Conservation (phyloP, 2,888 invertebrate species). For the Hoplodrina blanda region DNA sequence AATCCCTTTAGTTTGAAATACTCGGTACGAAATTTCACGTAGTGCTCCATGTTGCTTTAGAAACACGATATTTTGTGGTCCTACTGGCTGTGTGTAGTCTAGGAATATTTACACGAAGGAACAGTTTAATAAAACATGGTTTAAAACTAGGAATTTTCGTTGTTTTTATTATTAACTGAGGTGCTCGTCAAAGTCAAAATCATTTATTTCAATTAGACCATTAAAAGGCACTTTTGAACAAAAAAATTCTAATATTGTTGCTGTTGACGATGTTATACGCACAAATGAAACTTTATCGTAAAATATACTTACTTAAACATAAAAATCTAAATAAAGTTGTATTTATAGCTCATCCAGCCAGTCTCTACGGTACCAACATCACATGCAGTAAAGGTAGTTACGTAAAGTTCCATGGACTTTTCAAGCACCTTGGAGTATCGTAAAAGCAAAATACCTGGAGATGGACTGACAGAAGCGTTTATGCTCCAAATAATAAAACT, state of each 20-base stretch:
- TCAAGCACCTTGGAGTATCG: conserved; percentile 28
- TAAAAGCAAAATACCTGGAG: conserved; percentile 27
- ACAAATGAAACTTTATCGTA: too few relatives aligned
- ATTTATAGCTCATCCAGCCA: too few relatives aligned
- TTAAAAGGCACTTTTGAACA: background rate
- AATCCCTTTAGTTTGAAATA: conserved; percentile 54
- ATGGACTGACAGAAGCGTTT: conserved; percentile 15
- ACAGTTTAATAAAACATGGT: background rate
- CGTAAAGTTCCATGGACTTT: conserved; percentile 23
- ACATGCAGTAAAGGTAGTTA: conserved; percentile 1
- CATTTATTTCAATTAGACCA: too few relatives aligned
- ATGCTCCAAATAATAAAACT: conserved; percentile 35
- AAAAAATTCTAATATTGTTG: background rate
- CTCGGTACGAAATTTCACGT: conserved; percentile 47
- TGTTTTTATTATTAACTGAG: background rate
- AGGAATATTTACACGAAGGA: background rate
- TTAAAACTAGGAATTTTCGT: background rate
- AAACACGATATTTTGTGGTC: conserved; percentile 38
- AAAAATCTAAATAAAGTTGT: too few relatives aligned
- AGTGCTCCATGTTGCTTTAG: conserved; percentile 27
- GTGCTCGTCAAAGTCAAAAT: too few relatives aligned
- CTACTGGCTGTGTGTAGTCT: background rate
- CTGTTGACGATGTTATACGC: too few relatives aligned
- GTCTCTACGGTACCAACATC: too few relatives aligned
- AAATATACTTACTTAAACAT: too few relatives aligned